Evolutionary conservation across 30 jellyfish, hydroid and myxozoan genomes (phyloP), one percentile per base, ranked within the genome.

Genomic region (Clytia hemisphaerica): DNA sequence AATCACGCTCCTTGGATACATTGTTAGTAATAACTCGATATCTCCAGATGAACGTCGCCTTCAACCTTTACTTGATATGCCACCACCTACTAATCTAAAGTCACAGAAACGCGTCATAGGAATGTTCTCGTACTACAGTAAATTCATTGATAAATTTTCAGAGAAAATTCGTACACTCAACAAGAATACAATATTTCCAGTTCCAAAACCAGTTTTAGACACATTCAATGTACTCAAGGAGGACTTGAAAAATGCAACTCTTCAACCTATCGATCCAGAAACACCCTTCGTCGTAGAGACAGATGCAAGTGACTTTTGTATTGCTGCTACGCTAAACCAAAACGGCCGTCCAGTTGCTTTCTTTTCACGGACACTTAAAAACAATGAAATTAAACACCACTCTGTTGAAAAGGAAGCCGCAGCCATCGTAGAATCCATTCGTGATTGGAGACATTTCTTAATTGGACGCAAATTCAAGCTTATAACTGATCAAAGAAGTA

Each of bases 391-490:
- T 16, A 26, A 38, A 34, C 63, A 73, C 66, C 84, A 75, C 6
- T 18, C 84, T 7, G 85, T 72, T 31, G 89, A 75, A 61, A 64
- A 67, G 42, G 84, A 79, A 59, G 93, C 90, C 49, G 32, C 65
- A 16, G 84, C 83, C 16, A 49, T 80, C 31, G 61, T 61, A 37
- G 92, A 80, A 61, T 47, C 94, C 46, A 76, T 80, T 34, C 69
- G 94, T 37, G 73, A 80, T 37, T 80, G 94, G 92, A 28, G 51
- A 29, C 93, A 80, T 62, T 74, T 80, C 27, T 72, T 80, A 37
- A 61, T 68, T 44, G 37, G 93, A 38, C 45, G 36, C n/a, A 62
- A 61, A 45, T 80, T 80, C 53, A 61, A 30, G 40, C 61, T 80
- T 15, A 74, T 80, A n/a, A 80, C 84, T 9, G 94, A 80, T 53